Evolutionary conservation across 2,888 invertebrate genomes (phyloP).

Genomic region (Palloptera scutellata): DNA sequence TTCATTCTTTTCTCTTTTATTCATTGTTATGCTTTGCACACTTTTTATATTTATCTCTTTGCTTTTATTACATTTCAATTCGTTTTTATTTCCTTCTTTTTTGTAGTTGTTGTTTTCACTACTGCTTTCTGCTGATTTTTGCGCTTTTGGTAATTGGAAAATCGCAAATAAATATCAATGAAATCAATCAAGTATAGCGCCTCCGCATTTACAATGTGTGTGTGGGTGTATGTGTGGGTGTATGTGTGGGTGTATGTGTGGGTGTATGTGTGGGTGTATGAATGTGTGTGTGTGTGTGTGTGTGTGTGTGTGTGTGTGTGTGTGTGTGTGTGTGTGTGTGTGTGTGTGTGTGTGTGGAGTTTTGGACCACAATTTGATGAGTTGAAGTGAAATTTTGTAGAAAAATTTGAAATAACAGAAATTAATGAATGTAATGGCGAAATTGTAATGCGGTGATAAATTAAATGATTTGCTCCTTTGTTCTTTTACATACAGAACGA

Average conservation of each 20-base stretch:
- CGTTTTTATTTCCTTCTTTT: conserved; percentile 32
- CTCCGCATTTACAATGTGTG: too few species aligned
- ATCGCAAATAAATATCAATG: background rate
- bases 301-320: too few species aligned
- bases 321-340: too few species aligned
- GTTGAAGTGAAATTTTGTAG: too few species aligned
- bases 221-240: too few species aligned
- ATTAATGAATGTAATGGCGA: conserved; percentile 17
- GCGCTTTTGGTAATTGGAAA: conserved; percentile 17
- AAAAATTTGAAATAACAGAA: too few species aligned
- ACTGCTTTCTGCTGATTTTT: conserved; percentile 33
- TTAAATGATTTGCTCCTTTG: conserved; percentile 44
- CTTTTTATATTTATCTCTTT: conserved; percentile 7
- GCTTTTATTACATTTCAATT: conserved; percentile 13
- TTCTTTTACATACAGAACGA: conserved; percentile 19
- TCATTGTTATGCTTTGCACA: background rate
- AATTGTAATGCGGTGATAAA: conserved; percentile 40
- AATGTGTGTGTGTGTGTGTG: too few species aligned
- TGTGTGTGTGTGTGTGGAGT: too few species aligned
- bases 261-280: too few species aligned
- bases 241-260: too few species aligned
- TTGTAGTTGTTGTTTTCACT: conserved; percentile 40
- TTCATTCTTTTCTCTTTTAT: conserved; percentile 34
- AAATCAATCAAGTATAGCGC: too few species aligned
- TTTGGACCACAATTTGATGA: too few species aligned